A percentile compares a stretch with the other conserved stretches of the same genome.
Evolutionary conservation across 2,888 invertebrate species (phyloP).

Genomic region (Volucella bombylans): DNA sequence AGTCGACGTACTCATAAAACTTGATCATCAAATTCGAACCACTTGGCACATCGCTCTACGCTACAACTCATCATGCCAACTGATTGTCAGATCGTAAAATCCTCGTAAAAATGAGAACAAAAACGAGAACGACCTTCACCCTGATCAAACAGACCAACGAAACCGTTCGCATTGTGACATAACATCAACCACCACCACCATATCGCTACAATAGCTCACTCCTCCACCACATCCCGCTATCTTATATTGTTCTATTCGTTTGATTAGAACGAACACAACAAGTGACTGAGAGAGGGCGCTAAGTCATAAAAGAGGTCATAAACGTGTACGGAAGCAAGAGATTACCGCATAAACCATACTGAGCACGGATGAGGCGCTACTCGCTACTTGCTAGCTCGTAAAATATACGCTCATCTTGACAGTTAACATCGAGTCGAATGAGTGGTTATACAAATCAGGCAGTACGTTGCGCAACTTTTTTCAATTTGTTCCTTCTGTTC

Average conservation of each 20-base stretch:
- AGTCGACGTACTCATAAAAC: conserved; percentile 45
- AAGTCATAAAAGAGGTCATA: conserved; percentile 82
- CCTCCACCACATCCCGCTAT: conserved; percentile 13
- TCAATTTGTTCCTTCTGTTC: conserved; percentile 21
- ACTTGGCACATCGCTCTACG: conserved; percentile 43
- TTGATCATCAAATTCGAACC: conserved; percentile 57
- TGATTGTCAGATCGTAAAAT: conserved; percentile 81
- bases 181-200: conserved; percentile 26
- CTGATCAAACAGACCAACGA: conserved; percentile 50
- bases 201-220: conserved; percentile 9
- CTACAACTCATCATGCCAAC: conserved; percentile 78
- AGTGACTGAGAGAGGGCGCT: conserved; percentile 78
- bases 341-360: conserved; percentile 61
- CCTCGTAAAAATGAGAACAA: conserved; percentile 77
- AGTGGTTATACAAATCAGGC: conserved; percentile 55
- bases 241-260: conserved; percentile 11
- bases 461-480: conserved; percentile 15
- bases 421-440: conserved; percentile 64
- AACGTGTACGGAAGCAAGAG: conserved; percentile 75
- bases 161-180: conserved; percentile 48
- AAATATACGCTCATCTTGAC: conserved; percentile 64
- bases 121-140: conserved; percentile 65
- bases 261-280: conserved; percentile 61
- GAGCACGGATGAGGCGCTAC: conserved; percentile 14
- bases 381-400: conserved; percentile 28